A percentile compares a stretch with the other conserved stretches of the same genome.
Evolutionary conservation across 2,888 invertebrate genomes (phyloP).

Genomic region (Philhelius pedissequus): DNA sequence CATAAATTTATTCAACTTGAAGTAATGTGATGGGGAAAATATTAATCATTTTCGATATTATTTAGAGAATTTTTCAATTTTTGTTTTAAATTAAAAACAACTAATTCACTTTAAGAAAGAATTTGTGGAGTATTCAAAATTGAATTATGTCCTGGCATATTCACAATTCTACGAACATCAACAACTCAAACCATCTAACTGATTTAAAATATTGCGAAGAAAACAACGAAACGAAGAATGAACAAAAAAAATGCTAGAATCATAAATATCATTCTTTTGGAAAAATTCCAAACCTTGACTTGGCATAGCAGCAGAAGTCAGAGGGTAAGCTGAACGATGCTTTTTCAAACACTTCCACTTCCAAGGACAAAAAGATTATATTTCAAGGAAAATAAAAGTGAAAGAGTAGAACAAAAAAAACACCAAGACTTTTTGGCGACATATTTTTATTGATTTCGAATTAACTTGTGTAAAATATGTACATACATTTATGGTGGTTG

Average conservation of each 20-base stretch:
- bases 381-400: slow-evolving; percentile 36
- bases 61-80: background rate
- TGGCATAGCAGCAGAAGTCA: slow-evolving; percentile 40
- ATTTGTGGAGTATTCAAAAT: background rate
- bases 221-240: background rate
- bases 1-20: background rate
- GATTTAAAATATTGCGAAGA: background rate
- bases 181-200: background rate
- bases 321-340: slow-evolving; percentile 36
- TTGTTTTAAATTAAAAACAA: background rate
- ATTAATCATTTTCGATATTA: slow-evolving; percentile 35
- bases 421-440: slow-evolving; percentile 52
- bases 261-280: slow-evolving; percentile 37
- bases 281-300: slow-evolving; percentile 49
- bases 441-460: slow-evolving; percentile 26
- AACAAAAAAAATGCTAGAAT: slow-evolving; percentile 15
- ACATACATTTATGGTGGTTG: background rate
- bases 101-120: background rate
- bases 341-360: slow-evolving; percentile 33
- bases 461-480: slow-evolving; percentile 12
- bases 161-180: background rate
- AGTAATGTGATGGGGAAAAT: slow-evolving; percentile 29
- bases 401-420: background rate
- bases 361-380: slow-evolving; percentile 58
- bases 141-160: background rate